phyloP scores from a whole-genome alignment of 2,113 vertebrate species.

The Himantopus leucocephalus region DNA sequence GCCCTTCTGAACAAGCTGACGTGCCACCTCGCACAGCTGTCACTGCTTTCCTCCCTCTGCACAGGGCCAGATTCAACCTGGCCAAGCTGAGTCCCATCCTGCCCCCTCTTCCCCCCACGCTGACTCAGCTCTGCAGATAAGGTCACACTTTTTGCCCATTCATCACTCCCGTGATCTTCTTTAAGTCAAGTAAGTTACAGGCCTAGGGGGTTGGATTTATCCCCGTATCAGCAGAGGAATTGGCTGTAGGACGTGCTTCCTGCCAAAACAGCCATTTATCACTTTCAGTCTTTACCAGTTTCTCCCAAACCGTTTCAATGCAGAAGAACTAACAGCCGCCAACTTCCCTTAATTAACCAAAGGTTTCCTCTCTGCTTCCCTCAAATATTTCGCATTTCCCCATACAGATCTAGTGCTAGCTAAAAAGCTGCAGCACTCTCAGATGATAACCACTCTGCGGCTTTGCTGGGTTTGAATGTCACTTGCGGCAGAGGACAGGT shows the following conservation, averaged over 20 bases:
- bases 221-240: not conserved
- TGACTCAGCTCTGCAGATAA: not conserved
- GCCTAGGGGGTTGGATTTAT: not conserved
- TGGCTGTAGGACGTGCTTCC: not conserved
- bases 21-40: not conserved
- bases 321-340: not conserved
- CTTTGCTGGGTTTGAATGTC: not conserved
- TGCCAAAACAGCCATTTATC: not conserved
- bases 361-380: not conserved
- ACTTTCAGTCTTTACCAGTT: not conserved
- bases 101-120: not conserved
- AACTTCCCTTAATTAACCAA: not conserved
- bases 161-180: not conserved
- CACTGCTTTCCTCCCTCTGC: not conserved
- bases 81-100: not conserved
- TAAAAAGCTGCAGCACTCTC: not conserved
- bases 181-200: not conserved
- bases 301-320: not conserved
- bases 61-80: not conserved
- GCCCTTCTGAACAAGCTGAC: not conserved
- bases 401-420: not conserved
- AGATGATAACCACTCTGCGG: not conserved
- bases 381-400: not conserved
- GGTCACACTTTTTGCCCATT: not conserved
- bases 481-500: not conserved